Evolutionary conservation across 2,888 invertebrate species (phyloP).

Genomic region (Aphodius sticticus): DNA sequence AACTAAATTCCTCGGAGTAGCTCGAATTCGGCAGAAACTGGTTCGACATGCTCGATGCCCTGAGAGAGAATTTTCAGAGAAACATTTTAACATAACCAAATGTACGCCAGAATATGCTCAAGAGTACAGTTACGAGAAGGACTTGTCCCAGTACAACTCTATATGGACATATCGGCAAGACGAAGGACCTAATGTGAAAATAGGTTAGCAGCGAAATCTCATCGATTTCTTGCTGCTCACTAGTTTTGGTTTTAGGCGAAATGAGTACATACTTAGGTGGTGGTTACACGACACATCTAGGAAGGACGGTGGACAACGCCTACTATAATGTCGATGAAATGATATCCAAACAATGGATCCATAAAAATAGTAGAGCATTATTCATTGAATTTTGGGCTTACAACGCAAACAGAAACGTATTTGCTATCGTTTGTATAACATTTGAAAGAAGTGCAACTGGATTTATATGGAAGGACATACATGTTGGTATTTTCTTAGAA

Average conservation of each 20-base stretch:
- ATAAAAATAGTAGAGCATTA: conserved; percentile 39
- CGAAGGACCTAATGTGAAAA: neutral
- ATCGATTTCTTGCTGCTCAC: no score
- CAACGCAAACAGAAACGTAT: conserved; percentile 44
- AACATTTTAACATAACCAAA: conserved; percentile 24
- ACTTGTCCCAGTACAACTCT: neutral
- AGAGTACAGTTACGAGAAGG: conserved; percentile 9
- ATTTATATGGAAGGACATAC: conserved; percentile 29
- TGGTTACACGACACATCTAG: conserved; percentile 41
- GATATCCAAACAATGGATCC: conserved; percentile 39
- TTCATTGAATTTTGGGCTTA: conserved; percentile 44
- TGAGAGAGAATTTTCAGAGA: conserved; percentile 16
- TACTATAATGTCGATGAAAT: conserved; percentile 39
- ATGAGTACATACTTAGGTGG: conserved; percentile 38
- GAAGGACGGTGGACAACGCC: conserved; percentile 40
- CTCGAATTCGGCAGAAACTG: conserved; percentile 42
- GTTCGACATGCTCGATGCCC: conserved; percentile 36
- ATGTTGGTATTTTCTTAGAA: conserved; percentile 16
- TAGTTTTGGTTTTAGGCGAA: conserved; percentile 14
- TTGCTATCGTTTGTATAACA: conserved; percentile 39
- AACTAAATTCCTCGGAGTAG: conserved; percentile 43
- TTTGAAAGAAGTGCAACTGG: conserved; percentile 40
- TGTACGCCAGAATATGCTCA: conserved; percentile 40
- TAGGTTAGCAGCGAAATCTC: neutral
- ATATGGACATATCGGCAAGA: conserved; percentile 25